Percentiles rank a stretch among this genome's conserved stretches.
phyloP scores from a whole-genome alignment of 2,113 vertebrate species.

The Mobula hypostoma region DNA sequence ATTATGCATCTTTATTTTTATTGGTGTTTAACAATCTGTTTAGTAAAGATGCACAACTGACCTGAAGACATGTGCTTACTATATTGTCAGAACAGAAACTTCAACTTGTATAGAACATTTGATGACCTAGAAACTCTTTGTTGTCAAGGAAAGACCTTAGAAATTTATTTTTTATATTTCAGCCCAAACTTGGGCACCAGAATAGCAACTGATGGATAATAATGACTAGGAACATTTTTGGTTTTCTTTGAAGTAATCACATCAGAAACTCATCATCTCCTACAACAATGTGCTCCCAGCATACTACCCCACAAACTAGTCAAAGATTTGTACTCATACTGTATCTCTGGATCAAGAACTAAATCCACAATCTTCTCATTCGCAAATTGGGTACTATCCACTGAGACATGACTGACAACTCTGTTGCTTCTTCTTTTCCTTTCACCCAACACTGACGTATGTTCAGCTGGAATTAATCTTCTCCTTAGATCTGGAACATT shows the following conservation, averaged over 20 bases:
- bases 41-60: background rate
- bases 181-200: background rate
- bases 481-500: background rate
- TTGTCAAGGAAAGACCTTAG: background rate
- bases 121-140: background rate
- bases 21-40: background rate
- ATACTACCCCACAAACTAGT: background rate
- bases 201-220: background rate
- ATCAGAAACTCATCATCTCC: background rate
- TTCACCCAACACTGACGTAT: background rate
- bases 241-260: background rate
- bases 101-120: background rate
- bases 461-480: background rate
- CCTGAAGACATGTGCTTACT: background rate
- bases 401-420: background rate
- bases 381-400: background rate
- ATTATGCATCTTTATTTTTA: too few relatives aligned
- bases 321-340: background rate
- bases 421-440: background rate
- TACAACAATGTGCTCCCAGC: background rate
- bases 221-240: too few relatives aligned
- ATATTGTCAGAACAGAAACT: background rate
- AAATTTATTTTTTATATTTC: background rate
- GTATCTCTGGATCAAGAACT: background rate
- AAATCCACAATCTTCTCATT: background rate